Percentiles rank a stretch among this genome's conserved stretches.
Evolutionary conservation across 2,888 invertebrate species (phyloP).

Genomic region (Plagodis pulveraria): DNA sequence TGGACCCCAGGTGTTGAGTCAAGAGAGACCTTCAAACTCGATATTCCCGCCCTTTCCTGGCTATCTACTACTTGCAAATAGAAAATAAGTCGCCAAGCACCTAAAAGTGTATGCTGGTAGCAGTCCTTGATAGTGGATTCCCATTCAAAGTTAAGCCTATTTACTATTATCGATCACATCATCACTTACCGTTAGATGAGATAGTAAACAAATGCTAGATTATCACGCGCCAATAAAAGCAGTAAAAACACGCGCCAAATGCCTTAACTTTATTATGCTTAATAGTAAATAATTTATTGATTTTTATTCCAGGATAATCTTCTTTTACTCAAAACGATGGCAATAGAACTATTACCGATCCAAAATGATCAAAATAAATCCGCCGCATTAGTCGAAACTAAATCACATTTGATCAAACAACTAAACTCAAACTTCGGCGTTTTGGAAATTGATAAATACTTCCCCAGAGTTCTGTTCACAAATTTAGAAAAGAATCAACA

Average conservation of each 20-base stretch:
- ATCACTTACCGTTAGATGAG: no score
- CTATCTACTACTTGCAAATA: no score
- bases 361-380: conserved; percentile 29
- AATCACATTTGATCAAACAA: conserved; percentile 64
- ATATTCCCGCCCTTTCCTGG: no score
- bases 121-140: no score
- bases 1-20: no score
- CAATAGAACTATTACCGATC: conserved; percentile 50
- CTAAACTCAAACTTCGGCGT: conserved; percentile 48
- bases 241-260: background rate
- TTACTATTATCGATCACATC: no score
- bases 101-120: no score
- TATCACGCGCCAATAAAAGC: no score
- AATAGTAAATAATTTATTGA: conserved; percentile 17
- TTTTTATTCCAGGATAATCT: conserved; percentile 63
- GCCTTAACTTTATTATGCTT: background rate
- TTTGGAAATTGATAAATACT: conserved; percentile 50
- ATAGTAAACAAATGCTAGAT: no score
- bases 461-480: conserved; percentile 56
- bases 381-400: conserved; percentile 45
- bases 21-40: no score
- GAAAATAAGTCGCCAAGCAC: no score
- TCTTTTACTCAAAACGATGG: conserved; percentile 63
- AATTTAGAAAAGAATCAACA: conserved; percentile 61
- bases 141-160: no score